A percentile compares a stretch with the other conserved stretches of the same genome.
phyloP scores from a whole-genome alignment of 2,113 vertebrate genomes.

The Alces alces region DNA sequence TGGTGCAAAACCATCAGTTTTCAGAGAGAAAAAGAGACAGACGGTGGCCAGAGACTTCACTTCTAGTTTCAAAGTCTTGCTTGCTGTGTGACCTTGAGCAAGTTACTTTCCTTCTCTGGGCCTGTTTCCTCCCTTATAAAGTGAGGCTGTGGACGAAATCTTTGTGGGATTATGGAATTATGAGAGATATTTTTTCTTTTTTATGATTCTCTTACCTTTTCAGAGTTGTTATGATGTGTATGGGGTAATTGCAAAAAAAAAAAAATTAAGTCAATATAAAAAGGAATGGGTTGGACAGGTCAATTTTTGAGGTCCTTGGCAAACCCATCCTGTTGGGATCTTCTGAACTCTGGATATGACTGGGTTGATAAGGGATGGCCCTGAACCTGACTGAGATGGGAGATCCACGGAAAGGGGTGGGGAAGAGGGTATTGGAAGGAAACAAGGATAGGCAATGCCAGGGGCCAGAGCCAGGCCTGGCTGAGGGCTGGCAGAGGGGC shows the following conservation, averaged over 20 bases:
- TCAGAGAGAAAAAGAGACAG: not conserved
- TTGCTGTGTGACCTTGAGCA: constrained; percentile 37
- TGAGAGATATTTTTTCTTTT: not conserved
- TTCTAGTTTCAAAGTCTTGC: not conserved
- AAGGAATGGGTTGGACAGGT: not conserved
- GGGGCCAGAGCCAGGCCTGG: not conserved
- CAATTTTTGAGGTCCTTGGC: not conserved
- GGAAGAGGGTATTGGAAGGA: not conserved
- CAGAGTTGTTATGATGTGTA: not conserved
- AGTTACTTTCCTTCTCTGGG: constrained; percentile 20
- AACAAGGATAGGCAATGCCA: not conserved
- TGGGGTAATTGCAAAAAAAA: not conserved
- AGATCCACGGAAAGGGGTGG: not conserved
- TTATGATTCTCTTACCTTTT: not conserved
- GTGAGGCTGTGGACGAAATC: not conserved
- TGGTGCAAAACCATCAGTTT: not conserved
- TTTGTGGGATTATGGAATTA: not conserved
- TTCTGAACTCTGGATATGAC: not conserved
- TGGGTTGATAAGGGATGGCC: not conserved
- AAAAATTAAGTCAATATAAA: not conserved
- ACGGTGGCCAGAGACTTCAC: not conserved
- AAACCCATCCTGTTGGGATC: not conserved
- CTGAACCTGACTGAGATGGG: not conserved
- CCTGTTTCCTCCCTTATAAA: not conserved
- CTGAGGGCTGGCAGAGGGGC: not conserved